Evolutionary conservation across 2,888 invertebrate genomes (phyloP).

Genomic region (Erebia epiphron): DNA sequence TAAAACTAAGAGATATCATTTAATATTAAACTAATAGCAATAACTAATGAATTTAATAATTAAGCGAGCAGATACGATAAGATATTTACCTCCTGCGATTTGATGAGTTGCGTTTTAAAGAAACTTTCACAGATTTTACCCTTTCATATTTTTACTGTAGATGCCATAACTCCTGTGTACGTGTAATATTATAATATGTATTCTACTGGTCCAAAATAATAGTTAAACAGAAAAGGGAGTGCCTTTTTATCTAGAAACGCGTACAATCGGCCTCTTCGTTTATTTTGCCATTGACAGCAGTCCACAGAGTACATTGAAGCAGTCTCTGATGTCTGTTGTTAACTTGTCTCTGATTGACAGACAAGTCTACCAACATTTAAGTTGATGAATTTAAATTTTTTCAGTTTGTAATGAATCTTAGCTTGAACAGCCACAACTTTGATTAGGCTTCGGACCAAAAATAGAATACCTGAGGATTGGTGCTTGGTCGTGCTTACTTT

Average conservation of each 20-base stretch:
- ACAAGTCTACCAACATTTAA: conserved; percentile 17
- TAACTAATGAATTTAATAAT: not conserved
- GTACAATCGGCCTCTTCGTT: conserved; percentile 30
- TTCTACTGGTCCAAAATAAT: conserved; percentile 21
- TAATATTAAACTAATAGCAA: not conserved
- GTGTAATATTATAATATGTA: conserved; percentile 12
- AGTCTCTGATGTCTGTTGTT: too few relatives aligned
- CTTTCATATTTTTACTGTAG: conserved; percentile 28
- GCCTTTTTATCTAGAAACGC: conserved; percentile 39
- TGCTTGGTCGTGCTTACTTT: too few relatives aligned
- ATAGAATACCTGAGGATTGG: too few relatives aligned
- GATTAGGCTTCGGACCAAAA: too few relatives aligned
- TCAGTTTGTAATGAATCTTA: too few relatives aligned
- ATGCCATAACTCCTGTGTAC: conserved; percentile 28
- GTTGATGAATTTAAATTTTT: too few relatives aligned
- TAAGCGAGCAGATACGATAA: not conserved
- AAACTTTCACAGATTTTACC: conserved; percentile 10
- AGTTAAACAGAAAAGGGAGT: conserved; percentile 42
- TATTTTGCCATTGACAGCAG: conserved; percentile 40
- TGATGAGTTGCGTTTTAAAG: conserved; percentile 16
- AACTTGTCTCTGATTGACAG: too few relatives aligned
- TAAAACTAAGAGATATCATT: not conserved
- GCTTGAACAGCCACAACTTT: too few relatives aligned
- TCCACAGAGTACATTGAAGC: too few relatives aligned
- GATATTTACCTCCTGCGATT: conserved; percentile 36